Evolutionary conservation across 2,113 vertebrate species (phyloP).

Genomic region (Salminus brasiliensis): DNA sequence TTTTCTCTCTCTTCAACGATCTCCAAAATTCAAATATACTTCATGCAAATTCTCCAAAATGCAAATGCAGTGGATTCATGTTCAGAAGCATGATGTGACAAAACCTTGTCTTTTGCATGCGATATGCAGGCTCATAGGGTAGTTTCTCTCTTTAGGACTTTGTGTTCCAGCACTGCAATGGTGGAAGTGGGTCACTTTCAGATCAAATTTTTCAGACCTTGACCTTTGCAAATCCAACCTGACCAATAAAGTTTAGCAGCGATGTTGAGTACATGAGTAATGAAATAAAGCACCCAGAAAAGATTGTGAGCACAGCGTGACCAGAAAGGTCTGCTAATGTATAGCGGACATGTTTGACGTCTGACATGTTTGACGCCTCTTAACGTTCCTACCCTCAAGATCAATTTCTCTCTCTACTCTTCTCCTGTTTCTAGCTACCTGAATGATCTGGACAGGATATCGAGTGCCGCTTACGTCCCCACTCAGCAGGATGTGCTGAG

Average conservation of each 20-base stretch:
- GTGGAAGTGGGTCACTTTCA: background rate
- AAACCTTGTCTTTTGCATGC: constrained; percentile 51
- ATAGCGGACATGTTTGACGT: background rate
- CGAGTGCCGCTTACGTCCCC: constrained; percentile 89
- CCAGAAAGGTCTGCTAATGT: background rate
- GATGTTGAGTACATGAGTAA: background rate
- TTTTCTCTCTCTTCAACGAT: background rate
- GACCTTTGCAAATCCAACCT: background rate
- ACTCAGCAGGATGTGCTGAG: constrained; percentile 97
- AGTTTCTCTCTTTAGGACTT: background rate
- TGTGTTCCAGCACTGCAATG: background rate
- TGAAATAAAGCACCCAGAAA: background rate
- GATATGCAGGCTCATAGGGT: constrained; percentile 16
- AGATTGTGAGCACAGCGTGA: background rate
- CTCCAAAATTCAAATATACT: constrained; percentile 46
- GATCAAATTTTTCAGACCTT: background rate
- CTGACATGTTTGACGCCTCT: too few relatives aligned
- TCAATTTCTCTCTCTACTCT: constrained; percentile 29
- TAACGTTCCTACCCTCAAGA: background rate
- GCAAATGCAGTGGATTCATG: constrained; percentile 45
- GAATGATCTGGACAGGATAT: constrained; percentile 97
- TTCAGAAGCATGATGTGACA: constrained; percentile 32
- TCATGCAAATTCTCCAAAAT: constrained; percentile 51
- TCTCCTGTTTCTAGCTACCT: constrained; percentile 82
- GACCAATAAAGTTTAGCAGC: too few relatives aligned